Evolutionary conservation across 2,888 invertebrate genomes (phyloP), one percentile per base, ranked within the genome.

Genomic region (Apamea epomidion): DNA sequence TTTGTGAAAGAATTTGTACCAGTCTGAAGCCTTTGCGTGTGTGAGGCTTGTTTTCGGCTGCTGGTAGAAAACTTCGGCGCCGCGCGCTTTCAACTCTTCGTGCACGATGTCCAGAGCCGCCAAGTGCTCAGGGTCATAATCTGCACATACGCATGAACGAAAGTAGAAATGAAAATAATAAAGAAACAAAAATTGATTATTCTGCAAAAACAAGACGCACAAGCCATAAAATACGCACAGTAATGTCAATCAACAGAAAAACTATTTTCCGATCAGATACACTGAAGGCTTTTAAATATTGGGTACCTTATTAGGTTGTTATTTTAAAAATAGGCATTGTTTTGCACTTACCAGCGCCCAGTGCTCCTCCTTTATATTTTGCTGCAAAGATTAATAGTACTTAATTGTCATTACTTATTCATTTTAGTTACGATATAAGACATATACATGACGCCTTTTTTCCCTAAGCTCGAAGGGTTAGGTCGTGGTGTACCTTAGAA

Each of bases 1-100:
- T 51, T 62, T 51, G 54, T 64, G 37, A 45, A 42, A 3, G 18
- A 25, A 32, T 73, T 37, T 29, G 45, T 83, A 96, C 96, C 94
- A 94, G 2, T 94, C 89, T 0, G 95, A 93, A 25, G 95, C 93
- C 73, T 92, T 88, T 2, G 54, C 18, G 69, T 96, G 93, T 0
- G 94, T 91, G 10, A 96, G 86, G 60, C 90, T 90, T 2, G 93
- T 92, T n/a, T 92, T 93, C 0, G 94, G 92, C 84, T 95, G 95
- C 42, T 94, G 91, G 87, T 96, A 94, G 48, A 96, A 91, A 0
- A 88, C 78, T 76, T 95, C 94, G 0, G n/a, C 76, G 12, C 94
- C 96, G n/a, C 87, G 93, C 1, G 91, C 83, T 4, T 84, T 81
- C 8, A 96, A 90, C 74, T 94, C 90, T 1, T 83, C 74, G 76